A percentile compares a stretch with the other conserved stretches of the same genome.
Conservation (phyloP, 2,113 vertebrate species). For the Limnothrissa miodon region DNA sequence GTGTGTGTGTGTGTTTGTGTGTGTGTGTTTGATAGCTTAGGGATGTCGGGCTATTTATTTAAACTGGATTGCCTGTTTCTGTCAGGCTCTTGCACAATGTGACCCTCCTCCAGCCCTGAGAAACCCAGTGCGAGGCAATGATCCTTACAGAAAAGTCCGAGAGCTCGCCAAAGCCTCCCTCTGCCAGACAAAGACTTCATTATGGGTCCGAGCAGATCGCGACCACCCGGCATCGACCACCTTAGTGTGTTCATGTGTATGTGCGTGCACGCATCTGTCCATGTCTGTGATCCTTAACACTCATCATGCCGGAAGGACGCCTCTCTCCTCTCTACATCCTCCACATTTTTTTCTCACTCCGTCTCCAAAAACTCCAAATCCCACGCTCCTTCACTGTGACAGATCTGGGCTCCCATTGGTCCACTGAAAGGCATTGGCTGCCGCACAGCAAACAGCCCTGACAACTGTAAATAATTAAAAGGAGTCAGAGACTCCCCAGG, state of each 20-base stretch:
- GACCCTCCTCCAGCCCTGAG: slow-evolving; percentile 12
- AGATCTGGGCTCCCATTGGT: not conserved
- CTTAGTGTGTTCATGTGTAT: not conserved
- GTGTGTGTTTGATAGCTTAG: slow-evolving; percentile 19
- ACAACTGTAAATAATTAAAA: slow-evolving; percentile 17
- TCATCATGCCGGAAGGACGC: not conserved
- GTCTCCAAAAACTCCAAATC: slow-evolving; percentile 1
- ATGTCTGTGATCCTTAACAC: not conserved
- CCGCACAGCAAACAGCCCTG: not conserved
- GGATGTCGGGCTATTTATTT: slow-evolving; percentile 15
- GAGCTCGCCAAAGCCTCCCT: slow-evolving; percentile 13
- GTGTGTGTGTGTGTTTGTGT: slow-evolving; percentile 13
- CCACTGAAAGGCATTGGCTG: not conserved
- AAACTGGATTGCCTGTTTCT: slow-evolving; percentile 9
- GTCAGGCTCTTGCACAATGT: slow-evolving; percentile 12
- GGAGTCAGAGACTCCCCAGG: not conserved
- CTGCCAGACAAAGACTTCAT: slow-evolving; percentile 19
- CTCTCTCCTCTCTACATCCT: not conserved
- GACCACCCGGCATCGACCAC: slow-evolving; percentile 15
- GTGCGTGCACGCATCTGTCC: not conserved
- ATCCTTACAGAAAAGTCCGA: slow-evolving; percentile 10
- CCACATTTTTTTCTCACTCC: slow-evolving; percentile 2
- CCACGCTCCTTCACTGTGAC: not conserved
- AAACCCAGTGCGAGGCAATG: slow-evolving; percentile 2
- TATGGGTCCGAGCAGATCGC: slow-evolving; percentile 3